These are phyloP conservation scores for Smutsia temminckii DNA, from an alignment of 2,797 vertebrate species.

Conservation along the genomic window DNA sequence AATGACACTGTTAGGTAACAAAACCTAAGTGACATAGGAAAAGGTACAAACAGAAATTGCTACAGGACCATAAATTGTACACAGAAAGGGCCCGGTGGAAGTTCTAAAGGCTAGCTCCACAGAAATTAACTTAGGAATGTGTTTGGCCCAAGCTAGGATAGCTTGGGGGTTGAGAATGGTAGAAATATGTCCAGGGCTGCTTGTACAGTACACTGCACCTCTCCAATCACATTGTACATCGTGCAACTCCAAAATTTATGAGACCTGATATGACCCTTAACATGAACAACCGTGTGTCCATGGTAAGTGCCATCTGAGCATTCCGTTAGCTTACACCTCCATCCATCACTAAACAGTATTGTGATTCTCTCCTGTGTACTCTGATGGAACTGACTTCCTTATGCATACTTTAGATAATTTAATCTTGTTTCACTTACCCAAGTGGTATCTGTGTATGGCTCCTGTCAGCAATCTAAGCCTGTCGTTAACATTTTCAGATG, in stretches of 20 bases:
- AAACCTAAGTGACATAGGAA: not conserved
- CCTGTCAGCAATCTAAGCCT: not conserved
- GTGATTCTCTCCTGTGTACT: not conserved
- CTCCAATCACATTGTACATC: not conserved
- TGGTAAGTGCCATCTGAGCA: not conserved
- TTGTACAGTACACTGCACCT: not conserved
- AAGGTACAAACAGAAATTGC: constrained; percentile 16
- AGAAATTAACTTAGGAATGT: constrained; percentile 50
- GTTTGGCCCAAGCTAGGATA: not conserved
- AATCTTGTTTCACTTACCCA: not conserved
- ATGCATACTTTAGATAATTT: constrained; percentile 8
- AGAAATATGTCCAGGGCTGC: not conserved
- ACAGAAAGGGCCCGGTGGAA: not conserved
- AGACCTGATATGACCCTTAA: not conserved
- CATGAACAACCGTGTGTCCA: not conserved
- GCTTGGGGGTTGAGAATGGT: not conserved
- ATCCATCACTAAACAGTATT: not conserved
- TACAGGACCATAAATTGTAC: not conserved
- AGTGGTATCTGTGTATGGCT: not conserved
- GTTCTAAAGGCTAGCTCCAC: not conserved
- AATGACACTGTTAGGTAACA: not conserved
- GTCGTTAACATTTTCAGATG: not conserved
- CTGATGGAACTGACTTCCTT: not conserved
- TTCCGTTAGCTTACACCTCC: not conserved
- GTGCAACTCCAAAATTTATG: not conserved